phyloP scores from a whole-genome alignment of 2,888 invertebrate genomes.

The Cantharis rustica region DNA sequence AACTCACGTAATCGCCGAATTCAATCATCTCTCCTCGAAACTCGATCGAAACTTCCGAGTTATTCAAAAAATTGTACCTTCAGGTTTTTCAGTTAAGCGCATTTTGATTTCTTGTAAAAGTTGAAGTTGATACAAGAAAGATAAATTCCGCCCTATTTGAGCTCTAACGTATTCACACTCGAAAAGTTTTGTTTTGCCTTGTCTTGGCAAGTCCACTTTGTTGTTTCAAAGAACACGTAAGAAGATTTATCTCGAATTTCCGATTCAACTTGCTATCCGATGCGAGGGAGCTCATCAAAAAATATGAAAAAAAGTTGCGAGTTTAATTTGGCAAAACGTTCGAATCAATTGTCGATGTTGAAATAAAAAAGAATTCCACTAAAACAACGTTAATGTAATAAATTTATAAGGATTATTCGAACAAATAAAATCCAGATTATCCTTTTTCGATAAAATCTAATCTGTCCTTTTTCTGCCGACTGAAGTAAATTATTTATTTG shows the following conservation, averaged over 20 bases:
- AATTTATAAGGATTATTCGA: background rate
- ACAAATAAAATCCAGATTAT: slow-evolving; percentile 7
- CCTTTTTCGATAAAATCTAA: background rate
- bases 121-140: slow-evolving; percentile 31
- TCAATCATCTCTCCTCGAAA: background rate
- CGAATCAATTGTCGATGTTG: slow-evolving; percentile 1
- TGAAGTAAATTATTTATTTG: slow-evolving; percentile 17
- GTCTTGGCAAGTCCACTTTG: slow-evolving; percentile 38
- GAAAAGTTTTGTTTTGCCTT: slow-evolving; percentile 34
- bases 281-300: background rate
- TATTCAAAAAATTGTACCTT: slow-evolving; percentile 15
- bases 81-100: slow-evolving; percentile 24
- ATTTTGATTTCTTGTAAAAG: slow-evolving; percentile 30
- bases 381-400: slow-evolving; percentile 1
- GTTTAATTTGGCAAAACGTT: slow-evolving; percentile 4
- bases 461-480: background rate
- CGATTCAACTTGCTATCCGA: slow-evolving; percentile 23
- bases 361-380: background rate
- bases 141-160: slow-evolving; percentile 32
- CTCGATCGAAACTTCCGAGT: no score
- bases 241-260: slow-evolving; percentile 39
- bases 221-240: slow-evolving; percentile 39
- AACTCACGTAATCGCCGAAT: background rate
- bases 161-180: slow-evolving; percentile 37
- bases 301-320: background rate